These are phyloP conservation scores for Leptobrachium leishanense DNA, from an alignment of 2,113 vertebrate genomes.

Conservation along the genomic window DNA sequence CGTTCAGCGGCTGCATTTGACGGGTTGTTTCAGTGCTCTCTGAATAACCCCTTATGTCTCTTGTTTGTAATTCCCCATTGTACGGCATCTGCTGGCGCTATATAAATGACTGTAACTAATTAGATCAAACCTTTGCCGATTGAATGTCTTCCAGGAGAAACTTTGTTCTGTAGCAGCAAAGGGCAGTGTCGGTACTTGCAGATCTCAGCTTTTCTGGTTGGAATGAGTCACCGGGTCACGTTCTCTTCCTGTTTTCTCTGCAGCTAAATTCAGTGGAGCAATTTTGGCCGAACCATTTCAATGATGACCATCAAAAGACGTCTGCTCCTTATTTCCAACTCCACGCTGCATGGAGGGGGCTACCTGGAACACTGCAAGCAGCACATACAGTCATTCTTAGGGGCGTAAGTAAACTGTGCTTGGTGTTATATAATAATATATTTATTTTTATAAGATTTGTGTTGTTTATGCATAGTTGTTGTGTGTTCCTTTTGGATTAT, in stretches of 20 bases:
- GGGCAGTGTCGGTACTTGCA: slow-evolving; percentile 5
- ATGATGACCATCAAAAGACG: slow-evolving; percentile 58
- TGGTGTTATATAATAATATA: too few species aligned
- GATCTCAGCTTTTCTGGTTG: slow-evolving; percentile 15
- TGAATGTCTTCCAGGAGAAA: background rate
- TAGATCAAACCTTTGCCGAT: background rate
- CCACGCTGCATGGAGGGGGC: slow-evolving; percentile 73
- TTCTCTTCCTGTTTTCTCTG: background rate
- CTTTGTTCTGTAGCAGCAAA: slow-evolving; percentile 5
- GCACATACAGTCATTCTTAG: slow-evolving; percentile 72
- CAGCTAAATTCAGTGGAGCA: slow-evolving; percentile 4
- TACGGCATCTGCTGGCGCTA: too few species aligned
- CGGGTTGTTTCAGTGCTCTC: too few species aligned
- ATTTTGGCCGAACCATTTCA: background rate
- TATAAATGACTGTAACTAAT: too few species aligned
- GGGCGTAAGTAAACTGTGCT: slow-evolving; percentile 57
- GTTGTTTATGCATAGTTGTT: too few species aligned
- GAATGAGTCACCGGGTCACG: slow-evolving; percentile 5
- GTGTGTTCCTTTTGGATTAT: too few species aligned
- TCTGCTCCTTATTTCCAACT: slow-evolving; percentile 80
- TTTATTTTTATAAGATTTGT: too few species aligned
- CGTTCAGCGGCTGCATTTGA: too few species aligned
- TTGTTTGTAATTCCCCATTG: too few species aligned
- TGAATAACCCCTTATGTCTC: too few species aligned
- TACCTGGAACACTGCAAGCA: slow-evolving; percentile 80